These are phyloP conservation scores for Polydesmus complanatus DNA, from an alignment of 2,888 invertebrate genomes.

Conservation along the genomic window DNA sequence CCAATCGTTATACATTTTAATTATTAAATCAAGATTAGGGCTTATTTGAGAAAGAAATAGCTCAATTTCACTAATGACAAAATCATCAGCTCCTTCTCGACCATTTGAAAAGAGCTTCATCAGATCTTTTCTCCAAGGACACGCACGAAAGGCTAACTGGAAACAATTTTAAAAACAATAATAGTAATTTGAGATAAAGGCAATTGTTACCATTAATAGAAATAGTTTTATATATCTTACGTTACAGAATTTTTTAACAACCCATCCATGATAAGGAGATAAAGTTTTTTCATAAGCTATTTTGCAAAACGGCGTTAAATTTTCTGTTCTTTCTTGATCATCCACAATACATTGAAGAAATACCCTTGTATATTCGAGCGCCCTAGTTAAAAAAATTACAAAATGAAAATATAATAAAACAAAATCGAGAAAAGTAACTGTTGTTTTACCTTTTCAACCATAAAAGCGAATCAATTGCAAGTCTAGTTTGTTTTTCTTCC, in stretches of 20 bases:
- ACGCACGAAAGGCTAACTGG: slow-evolving; percentile 20
- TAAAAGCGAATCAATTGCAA: slow-evolving; percentile 48
- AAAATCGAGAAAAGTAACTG: neutral
- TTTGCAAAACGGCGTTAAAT: slow-evolving; percentile 47
- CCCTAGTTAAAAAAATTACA: slow-evolving; percentile 41
- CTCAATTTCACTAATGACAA: slow-evolving; percentile 32
- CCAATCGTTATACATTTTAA: slow-evolving; percentile 44
- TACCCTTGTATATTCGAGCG: slow-evolving; percentile 46
- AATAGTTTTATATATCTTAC: slow-evolving; percentile 38
- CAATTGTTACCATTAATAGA: neutral
- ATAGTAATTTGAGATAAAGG: slow-evolving; percentile 4
- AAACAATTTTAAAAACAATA: slow-evolving; percentile 23
- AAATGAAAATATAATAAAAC: too few relatives aligned
- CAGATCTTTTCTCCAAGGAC: slow-evolving; percentile 20
- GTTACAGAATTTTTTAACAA: slow-evolving; percentile 55
- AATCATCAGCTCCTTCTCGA: slow-evolving; percentile 28
- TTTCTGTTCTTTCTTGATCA: slow-evolving; percentile 39
- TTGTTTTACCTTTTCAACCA: slow-evolving; percentile 66
- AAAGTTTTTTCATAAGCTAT: slow-evolving; percentile 55
- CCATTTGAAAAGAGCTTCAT: slow-evolving; percentile 36
- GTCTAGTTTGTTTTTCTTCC: slow-evolving; percentile 33
- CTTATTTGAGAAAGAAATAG: slow-evolving; percentile 43
- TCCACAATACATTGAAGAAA: slow-evolving; percentile 44
- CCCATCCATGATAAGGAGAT: slow-evolving; percentile 59
- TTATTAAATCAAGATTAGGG: slow-evolving; percentile 44